Evolutionary conservation across 2,888 invertebrate species (phyloP).

Genomic region (Apomyelois bistriatella): DNA sequence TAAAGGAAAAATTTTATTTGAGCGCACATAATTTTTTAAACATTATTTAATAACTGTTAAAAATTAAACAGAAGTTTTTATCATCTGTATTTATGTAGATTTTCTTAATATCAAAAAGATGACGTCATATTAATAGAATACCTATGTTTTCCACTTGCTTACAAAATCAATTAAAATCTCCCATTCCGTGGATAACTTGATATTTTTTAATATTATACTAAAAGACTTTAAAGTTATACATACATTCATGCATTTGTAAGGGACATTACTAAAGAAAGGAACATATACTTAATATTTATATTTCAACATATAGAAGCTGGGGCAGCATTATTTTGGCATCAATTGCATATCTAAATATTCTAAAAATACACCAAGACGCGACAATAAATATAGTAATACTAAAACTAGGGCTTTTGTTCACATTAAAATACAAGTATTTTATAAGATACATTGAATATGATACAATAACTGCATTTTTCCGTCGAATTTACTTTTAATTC

Average conservation of each 20-base stretch:
- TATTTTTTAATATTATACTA: too few species aligned
- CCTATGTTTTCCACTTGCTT: too few species aligned
- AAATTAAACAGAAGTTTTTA: too few species aligned
- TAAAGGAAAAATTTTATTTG: too few species aligned
- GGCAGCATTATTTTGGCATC: constrained; percentile 57
- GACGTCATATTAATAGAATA: too few species aligned
- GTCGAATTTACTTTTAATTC: constrained; percentile 10
- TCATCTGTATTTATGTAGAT: too few species aligned
- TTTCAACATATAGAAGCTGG: constrained; percentile 19
- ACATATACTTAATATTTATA: background rate
- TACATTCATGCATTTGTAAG: background rate
- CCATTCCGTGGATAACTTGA: too few species aligned
- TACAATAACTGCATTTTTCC: constrained; percentile 10
- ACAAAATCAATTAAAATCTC: too few species aligned
- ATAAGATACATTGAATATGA: constrained; percentile 4
- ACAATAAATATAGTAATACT: constrained; percentile 38
- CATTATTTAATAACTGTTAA: too few species aligned
- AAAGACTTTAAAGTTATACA: too few species aligned
- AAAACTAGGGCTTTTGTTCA: constrained; percentile 16
- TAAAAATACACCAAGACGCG: constrained; percentile 34
- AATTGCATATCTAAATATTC: constrained; percentile 28
- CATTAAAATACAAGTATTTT: constrained; percentile 20
- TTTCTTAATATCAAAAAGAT: too few species aligned
- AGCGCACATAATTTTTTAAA: too few species aligned
- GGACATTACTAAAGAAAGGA: background rate